Base-by-base conservation (phyloP, 2,888 invertebrate genomes). In the Sarcophaga caerulescens region DNA sequence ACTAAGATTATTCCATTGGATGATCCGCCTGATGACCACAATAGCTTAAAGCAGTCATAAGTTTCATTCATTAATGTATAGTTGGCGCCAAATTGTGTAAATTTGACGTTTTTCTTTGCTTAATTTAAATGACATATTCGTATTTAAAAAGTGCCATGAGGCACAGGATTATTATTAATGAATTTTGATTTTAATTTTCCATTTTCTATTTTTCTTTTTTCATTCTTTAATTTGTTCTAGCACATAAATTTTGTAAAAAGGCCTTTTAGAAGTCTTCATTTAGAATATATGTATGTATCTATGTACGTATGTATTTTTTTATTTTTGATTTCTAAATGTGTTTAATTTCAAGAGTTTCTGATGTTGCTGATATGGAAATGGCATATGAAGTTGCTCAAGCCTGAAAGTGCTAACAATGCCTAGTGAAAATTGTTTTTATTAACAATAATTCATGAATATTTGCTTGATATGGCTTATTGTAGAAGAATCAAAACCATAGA, bases 31-130 rank as follows among this genome's bases (percentile, higher is more conserved):
- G 78, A 52, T 14, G 52, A 74, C 83, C 79, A 79, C 82, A 65
- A 4, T 52, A 52, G 17, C 10, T 12, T 65, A 74, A 52, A 65
- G 75, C 57, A 47, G 12, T 14, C 52, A 19, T 11, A 77, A 62
- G 12, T 71, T 85, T 85, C 85, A 82, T 85, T 85, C 85, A 85
- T 79, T 60, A 82, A 52, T 79, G 85, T 35, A 85, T 62, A 59
- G 21, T 85, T 85, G 85, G 85, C 85, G 85, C 85, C 85, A 85
- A 85, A 76, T 85, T 79, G 79, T 62, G 45, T 60, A 79, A 66
- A 60, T 75, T 66, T 79, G 79, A 85, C 74, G 76, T 52, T 71
- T 82, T 78, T 73, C 25, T 70, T 77, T 73, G 65, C 35, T 68
- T 75, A 73, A 73, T 78, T 78, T 73, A 78, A 62, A 57, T 83